Evolutionary conservation across 2,113 vertebrate species (phyloP), one percentile per base, ranked within the genome.

Genomic region (Pelecanoides urinatrix): DNA sequence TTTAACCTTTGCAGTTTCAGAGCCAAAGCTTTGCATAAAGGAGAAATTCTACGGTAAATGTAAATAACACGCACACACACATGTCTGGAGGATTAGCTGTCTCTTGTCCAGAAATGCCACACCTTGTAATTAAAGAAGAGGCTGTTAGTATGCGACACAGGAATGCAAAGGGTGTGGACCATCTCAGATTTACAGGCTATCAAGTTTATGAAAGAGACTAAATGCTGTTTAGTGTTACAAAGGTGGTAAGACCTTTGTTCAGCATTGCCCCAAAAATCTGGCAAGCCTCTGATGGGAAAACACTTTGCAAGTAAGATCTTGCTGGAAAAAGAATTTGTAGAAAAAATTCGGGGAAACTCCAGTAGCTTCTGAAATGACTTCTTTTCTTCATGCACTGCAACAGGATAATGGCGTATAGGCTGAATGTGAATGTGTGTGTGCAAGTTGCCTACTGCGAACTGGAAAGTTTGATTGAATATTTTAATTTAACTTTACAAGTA

Each of bases 121-220:
- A 97, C 98, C 98, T 98, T 94, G 96, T 97, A 98, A 98, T 97
- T 97, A 97, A 96, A 97, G 97, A 97, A 95, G 96, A 97, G 92
- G 82, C 93, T 92, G 89, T 97, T 97, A 96, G 96, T 96, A 95
- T 95, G 73, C 1, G 83, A 96, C 94, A 92, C 25, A 96, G 97
- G 96, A 94, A 97, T 91, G 93, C 59, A 67, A 59, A 97, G 94
- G 97, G 96, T 96, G 97, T 97, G 92, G 87, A 75, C 56, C 73
- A 78, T 70, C 71, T 95, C 84, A 84, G 65, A 88, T 94, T 94
- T 96, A 90, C 94, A 94, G 94, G 55, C 96, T 78, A 94, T 58
- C 55, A 61, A 70, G 93, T 96, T 97, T 97, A 89, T 95, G 91
- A 96, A 97, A 96, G 93, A 97, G 88, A 66, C 91, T 88, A 95